Evolutionary conservation across 2,113 vertebrate genomes (phyloP).

Genomic region (Petromus typicus): DNA sequence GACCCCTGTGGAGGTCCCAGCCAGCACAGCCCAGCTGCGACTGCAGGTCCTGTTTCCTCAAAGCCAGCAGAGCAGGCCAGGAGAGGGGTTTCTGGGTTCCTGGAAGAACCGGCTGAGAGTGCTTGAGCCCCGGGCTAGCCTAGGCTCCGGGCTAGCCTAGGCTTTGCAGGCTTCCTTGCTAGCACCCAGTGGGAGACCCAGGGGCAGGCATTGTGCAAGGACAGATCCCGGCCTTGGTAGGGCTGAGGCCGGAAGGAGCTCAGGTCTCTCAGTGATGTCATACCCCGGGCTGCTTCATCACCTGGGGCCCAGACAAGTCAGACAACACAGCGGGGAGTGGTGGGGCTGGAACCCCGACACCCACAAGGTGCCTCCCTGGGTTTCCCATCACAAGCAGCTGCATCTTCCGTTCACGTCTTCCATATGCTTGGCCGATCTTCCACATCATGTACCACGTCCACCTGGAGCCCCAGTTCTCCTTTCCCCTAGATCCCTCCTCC

Average conservation of each 20-base stretch:
- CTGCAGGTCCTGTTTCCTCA: background rate
- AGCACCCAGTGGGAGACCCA: background rate
- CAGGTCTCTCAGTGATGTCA: background rate
- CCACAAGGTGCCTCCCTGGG: background rate
- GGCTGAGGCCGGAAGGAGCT: background rate
- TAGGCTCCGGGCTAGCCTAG: background rate
- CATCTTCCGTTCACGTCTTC: background rate
- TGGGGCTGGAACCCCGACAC: background rate
- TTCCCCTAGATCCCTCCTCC: background rate
- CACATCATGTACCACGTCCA: accelerated
- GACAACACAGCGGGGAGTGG: background rate
- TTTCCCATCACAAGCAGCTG: background rate
- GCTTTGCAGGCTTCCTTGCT: background rate
- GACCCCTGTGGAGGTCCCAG: background rate
- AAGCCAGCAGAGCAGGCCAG: background rate
- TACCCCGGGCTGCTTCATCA: background rate
- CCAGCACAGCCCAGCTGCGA: background rate
- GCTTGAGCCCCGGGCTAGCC: background rate
- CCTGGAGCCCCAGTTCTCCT: background rate
- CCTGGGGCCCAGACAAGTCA: no score
- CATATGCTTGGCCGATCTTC: accelerated
- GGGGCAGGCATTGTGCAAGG: background rate
- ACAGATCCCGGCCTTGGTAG: background rate
- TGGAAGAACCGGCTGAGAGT: background rate
- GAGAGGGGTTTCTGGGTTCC: background rate